phyloP scores from a whole-genome alignment of 2,113 vertebrate species.

The Dissostichus mawsoni region DNA sequence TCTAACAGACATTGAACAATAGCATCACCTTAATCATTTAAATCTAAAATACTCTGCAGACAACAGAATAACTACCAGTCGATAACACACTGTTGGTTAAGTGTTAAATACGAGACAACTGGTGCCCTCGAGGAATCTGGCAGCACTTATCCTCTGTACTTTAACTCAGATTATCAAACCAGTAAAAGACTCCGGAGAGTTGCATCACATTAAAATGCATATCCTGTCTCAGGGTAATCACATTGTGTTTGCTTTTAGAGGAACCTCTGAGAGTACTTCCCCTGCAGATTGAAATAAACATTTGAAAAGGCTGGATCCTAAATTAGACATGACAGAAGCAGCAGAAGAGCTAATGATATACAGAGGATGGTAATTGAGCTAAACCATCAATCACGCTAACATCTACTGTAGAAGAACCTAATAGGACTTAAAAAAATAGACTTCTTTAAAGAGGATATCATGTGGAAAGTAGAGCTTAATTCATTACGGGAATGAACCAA shows the following conservation, averaged over 20 bases:
- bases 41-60: slow-evolving; percentile 57
- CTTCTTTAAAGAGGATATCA: too few species aligned
- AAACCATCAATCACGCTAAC: slow-evolving; percentile 30
- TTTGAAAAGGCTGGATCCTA: slow-evolving; percentile 18
- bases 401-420: background rate
- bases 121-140: slow-evolving; percentile 51
- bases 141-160: slow-evolving; percentile 67
- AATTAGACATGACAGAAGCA: slow-evolving; percentile 17
- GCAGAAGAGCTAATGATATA: slow-evolving; percentile 16
- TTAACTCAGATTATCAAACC: slow-evolving; percentile 49
- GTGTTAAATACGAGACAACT: slow-evolving; percentile 67
- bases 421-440: background rate
- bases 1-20: slow-evolving; percentile 46
- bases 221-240: slow-evolving; percentile 50
- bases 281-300: slow-evolving; percentile 24
- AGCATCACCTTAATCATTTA: slow-evolving; percentile 44
- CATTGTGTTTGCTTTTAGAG: slow-evolving; percentile 31
- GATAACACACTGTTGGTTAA: slow-evolving; percentile 62
- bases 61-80: slow-evolving; percentile 63
- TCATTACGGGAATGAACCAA: too few species aligned
- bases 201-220: slow-evolving; percentile 61
- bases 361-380: slow-evolving; percentile 14
- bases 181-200: slow-evolving; percentile 54
- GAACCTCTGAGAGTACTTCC: slow-evolving; percentile 17
- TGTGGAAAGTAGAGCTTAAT: too few species aligned